phyloP scores from a whole-genome alignment of 2,888 invertebrate genomes.

The Corbicula japonica region DNA sequence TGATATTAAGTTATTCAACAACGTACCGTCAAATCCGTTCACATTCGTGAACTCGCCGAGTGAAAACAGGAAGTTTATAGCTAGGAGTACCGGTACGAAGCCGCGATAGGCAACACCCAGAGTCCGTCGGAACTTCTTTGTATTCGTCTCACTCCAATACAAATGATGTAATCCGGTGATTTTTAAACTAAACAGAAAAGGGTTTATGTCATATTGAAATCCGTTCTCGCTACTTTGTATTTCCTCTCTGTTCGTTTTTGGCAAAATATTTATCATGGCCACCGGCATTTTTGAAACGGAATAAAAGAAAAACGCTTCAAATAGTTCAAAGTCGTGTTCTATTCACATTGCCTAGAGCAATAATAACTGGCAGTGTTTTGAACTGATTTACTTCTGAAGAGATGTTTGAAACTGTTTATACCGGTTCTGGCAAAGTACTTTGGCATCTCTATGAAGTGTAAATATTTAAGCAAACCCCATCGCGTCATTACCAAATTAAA shows the following conservation, averaged over 20 bases:
- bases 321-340: too few relatives aligned
- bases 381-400: too few relatives aligned
- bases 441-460: neutral
- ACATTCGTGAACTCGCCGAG: constrained; percentile 55
- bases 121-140: neutral
- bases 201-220: constrained; percentile 31
- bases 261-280: constrained; percentile 10
- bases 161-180: constrained; percentile 54
- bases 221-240: neutral
- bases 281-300: constrained; percentile 22
- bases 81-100: constrained; percentile 54
- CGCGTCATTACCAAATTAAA: constrained; percentile 10
- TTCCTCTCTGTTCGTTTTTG: neutral
- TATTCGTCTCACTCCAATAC: neutral
- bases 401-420: too few relatives aligned
- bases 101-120: constrained; percentile 42
- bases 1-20: constrained; percentile 67
- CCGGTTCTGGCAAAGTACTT: neutral
- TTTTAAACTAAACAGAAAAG: constrained; percentile 47
- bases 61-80: constrained; percentile 60
- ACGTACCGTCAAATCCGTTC: constrained; percentile 56
- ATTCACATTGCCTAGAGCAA: too few relatives aligned
- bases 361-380: too few relatives aligned
- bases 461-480: constrained; percentile 10
- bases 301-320: too few relatives aligned